Evolutionary conservation across 2,888 invertebrate genomes (phyloP), one percentile per base, ranked within the genome.

Genomic region (Drosophila mercatorum): DNA sequence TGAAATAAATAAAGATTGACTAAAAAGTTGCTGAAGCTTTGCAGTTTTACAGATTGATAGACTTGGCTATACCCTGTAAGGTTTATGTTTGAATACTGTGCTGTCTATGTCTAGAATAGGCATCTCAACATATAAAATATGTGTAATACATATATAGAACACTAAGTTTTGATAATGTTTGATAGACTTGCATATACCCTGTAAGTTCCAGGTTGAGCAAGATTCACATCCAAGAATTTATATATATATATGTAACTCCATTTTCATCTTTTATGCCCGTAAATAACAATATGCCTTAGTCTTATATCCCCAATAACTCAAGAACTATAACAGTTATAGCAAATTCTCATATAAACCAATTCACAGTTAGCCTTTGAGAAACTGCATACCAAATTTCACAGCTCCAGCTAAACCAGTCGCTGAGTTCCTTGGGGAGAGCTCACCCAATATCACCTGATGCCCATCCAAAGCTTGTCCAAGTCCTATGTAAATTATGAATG

Each of bases 1-100:
- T 6, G 0, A 11, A 34, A 1, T 6, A 17, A 51, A 11, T 1
- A 4, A n/a, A 11, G n/a, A 1, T n/a, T 5, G 7, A 7, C 5
- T 2, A 0, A 31, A 31, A 31, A n/a, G 3, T n/a, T 31, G 5
- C 5, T 5, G 0, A 22, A 22, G 22, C 22, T 22, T 22, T 22
- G 22, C 11, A 12, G 1, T 2, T 11, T 11, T 7, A 7, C 6
- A 22, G 5, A 11, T 11, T 28, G 14, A 47, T 28, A 22, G 36
- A n/a, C 10, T 38, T 11, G 0, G 26, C n/a, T 26, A 53, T 40
- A 40, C 26, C 10, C 14, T 10, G 53, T 5, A 38, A 14, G 14
- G n/a, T 44, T 4, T 10, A 12, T 43, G 17, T n/a, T 40, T 43
- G 7, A 43, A 43, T n/a, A 40, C 6, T n/a, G 6, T 14, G 2